A percentile compares a stretch with the other conserved stretches of the same genome.
Evolutionary conservation across 2,888 invertebrate species (phyloP).

Genomic region (Drosophila pegasa): DNA sequence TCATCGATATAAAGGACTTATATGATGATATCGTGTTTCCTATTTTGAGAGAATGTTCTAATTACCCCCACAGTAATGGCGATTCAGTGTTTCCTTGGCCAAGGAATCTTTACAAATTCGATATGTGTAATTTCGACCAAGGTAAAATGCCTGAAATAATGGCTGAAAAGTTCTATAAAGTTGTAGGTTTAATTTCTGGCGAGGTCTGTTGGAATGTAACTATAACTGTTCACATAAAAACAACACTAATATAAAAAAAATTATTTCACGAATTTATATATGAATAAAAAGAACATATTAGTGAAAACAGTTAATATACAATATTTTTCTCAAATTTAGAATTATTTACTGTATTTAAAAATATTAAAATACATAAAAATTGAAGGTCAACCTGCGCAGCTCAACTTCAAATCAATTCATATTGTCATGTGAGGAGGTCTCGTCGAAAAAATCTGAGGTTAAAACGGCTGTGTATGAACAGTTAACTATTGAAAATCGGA

Average conservation of each 20-base stretch:
- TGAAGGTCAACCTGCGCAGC: too few relatives aligned
- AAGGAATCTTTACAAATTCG: background rate
- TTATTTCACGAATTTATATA: too few relatives aligned
- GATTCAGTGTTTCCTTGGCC: background rate
- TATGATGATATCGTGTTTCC: background rate
- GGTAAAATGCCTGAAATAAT: background rate
- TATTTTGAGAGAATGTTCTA: background rate
- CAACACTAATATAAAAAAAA: background rate
- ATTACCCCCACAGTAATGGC: background rate
- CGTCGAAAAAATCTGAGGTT: too few relatives aligned
- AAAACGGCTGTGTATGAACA: too few relatives aligned
- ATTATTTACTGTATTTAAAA: too few relatives aligned
- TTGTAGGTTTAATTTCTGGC: rapidly evolving
- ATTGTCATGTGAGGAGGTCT: too few relatives aligned
- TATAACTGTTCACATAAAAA: background rate
- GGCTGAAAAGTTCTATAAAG: background rate
- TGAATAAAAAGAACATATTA: too few relatives aligned
- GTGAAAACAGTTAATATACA: too few relatives aligned
- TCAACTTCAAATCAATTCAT: too few relatives aligned
- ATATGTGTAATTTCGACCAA: background rate
- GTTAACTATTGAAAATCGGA: too few relatives aligned
- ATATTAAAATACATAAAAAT: too few relatives aligned
- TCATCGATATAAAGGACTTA: background rate
- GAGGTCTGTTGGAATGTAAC: background rate
- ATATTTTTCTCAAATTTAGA: too few relatives aligned